Conservation (phyloP, 92 coral and sea anemone species). For the Umimayanthus kanabou region DNA sequence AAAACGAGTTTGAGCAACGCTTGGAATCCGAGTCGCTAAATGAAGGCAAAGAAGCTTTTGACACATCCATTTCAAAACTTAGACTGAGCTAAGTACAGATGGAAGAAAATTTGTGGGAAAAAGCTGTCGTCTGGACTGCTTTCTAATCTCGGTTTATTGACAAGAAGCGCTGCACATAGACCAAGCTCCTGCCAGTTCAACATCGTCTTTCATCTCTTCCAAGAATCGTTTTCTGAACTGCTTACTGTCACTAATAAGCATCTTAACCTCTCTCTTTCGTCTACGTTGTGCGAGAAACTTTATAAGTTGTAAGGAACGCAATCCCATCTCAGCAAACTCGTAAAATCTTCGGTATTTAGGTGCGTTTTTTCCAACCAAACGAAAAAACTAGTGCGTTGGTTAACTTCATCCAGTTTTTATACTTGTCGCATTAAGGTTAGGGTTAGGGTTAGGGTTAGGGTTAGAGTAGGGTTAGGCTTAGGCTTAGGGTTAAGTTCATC, state of each 20-base stretch:
- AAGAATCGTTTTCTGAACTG: background rate
- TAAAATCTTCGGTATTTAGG: background rate
- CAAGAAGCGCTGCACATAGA: background rate
- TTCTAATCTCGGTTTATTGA: background rate
- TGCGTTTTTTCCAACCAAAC: background rate
- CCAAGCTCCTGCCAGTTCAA: background rate
- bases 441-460: no score
- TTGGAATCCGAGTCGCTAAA: no score
- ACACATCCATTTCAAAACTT: no score
- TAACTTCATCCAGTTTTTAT: no score
- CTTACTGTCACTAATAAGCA: background rate
- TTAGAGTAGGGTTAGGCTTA: no score
- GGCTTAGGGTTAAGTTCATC: no score
- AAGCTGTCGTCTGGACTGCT: background rate
- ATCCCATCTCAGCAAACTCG: background rate
- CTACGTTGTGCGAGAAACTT: slow-evolving; percentile 8
- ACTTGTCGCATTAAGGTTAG: no score
- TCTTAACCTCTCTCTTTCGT: slow-evolving; percentile 5
- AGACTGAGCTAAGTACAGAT: no score
- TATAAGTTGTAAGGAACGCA: background rate
- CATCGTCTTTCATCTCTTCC: background rate
- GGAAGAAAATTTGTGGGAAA: no score
- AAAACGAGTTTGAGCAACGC: no score
- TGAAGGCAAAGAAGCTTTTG: no score
- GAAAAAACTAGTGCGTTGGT: background rate